Evolutionary conservation across 2,113 vertebrate genomes (phyloP).

Genomic region (Sphaerodactylus townsendi): DNA sequence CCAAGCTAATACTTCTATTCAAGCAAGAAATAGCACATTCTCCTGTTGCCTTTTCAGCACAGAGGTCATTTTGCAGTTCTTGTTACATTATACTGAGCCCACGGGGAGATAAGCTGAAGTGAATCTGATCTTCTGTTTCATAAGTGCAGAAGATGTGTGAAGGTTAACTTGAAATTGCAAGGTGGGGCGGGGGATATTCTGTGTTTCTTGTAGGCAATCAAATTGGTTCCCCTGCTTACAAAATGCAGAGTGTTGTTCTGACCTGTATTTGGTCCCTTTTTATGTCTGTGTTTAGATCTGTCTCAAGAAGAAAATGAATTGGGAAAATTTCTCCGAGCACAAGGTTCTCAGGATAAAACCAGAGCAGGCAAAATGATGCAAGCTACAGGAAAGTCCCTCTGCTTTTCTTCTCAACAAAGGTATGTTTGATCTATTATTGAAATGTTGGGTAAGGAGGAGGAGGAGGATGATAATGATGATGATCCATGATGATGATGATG

Average conservation of each 20-base stretch:
- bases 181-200: neutral
- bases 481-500: too few relatives aligned
- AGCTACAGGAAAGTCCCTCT: constrained; percentile 95
- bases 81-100: constrained; percentile 44
- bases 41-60: constrained; percentile 30
- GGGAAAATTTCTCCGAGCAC: constrained; percentile 93
- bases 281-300: constrained; percentile 79
- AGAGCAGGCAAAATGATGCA: constrained; percentile 99
- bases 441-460: neutral
- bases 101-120: constrained; percentile 42
- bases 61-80: constrained; percentile 59
- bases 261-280: constrained; percentile 33
- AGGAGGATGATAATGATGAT: too few relatives aligned
- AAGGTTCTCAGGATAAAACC: constrained; percentile 95
- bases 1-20: constrained; percentile 31
- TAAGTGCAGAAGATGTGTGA: constrained; percentile 33
- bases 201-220: constrained; percentile 6
- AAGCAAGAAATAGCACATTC: constrained; percentile 36
- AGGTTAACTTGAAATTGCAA: constrained; percentile 28
- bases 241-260: constrained; percentile 22
- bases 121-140: constrained; percentile 46
- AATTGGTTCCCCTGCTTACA: neutral
- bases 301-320: constrained; percentile 98
- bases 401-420: constrained; percentile 98
- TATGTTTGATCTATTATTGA: constrained; percentile 54